Base-by-base conservation (phyloP, 2,113 vertebrate species). In the Dipodomys ordii region DNA sequence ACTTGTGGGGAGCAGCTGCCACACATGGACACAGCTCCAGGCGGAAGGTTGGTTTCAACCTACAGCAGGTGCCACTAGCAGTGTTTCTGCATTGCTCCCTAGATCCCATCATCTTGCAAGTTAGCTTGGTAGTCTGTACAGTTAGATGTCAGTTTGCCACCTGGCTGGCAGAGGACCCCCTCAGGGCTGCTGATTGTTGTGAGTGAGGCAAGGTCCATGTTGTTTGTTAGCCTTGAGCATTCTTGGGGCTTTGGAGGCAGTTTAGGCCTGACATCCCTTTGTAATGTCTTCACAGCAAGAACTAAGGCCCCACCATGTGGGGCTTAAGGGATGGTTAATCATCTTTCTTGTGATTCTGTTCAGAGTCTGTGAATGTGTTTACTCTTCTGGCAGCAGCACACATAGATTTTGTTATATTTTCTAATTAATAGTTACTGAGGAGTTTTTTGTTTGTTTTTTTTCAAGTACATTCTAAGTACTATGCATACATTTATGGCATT, bases 61-160 rank as follows among this genome's bases (percentile, higher is more conserved):
- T 12, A 32, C 53, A 27, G 60, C 83, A 87, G 86, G 46, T 74
- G 35, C n/a, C 73, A 23, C 30, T 84, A 20, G 32, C 0, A 0
- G 53, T 62, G 44, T 69, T 28, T 30, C 44, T 30, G 6, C 1
- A 0, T 4, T 0, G 0, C 27, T 84, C 91, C 44, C 74, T 79
- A 62, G 68, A 23, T 92, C 49, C 80, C 90, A 71, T 96, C 84
- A 74, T 46, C 73, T 94, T 90, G 22, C 77, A 96, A 32, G 87
- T 96, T 84, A 92, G 65, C 1, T 0, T 46, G 78, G 72, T 84
- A 85, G 62, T 60, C 49, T 46, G 77, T 90, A 49, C 12, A 93
- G 88, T 95, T 96, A 95, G 86, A 92, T 96, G 93, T 94, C 82
- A 96, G 1, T 83, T 96, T 96, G 62, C 87, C 46, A 84, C 35